Conservation (phyloP, 2,113 vertebrate species). For the Junco hyemalis region DNA sequence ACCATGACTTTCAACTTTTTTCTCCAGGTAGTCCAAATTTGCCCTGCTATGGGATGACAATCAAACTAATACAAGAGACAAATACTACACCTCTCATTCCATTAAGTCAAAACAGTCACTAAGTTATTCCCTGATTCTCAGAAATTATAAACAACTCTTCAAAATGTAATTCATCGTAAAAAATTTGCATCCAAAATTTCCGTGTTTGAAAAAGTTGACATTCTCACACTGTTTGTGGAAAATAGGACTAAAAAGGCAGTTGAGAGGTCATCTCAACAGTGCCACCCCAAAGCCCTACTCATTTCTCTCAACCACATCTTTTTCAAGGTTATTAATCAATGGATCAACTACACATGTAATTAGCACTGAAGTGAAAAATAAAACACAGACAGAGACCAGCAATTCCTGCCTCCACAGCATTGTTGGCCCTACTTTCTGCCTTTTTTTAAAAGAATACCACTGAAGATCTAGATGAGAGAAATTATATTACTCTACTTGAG, state of each 20-base stretch:
- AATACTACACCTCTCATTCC: neutral
- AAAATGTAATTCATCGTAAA: neutral
- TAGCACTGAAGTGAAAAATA: neutral
- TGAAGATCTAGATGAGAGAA: neutral
- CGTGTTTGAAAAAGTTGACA: neutral
- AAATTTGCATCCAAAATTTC: neutral
- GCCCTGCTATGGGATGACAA: neutral
- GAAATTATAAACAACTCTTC: neutral
- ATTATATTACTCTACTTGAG: neutral
- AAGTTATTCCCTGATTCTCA: neutral
- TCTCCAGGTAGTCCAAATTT: neutral
- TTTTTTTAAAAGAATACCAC: neutral
- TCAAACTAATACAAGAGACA: neutral
- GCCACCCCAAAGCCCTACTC: neutral
- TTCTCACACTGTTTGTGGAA: neutral
- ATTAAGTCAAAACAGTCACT: neutral
- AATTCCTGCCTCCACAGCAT: neutral
- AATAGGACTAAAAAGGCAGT: neutral
- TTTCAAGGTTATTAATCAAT: neutral
- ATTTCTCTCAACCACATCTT: neutral
- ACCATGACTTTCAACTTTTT: neutral
- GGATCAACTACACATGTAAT: neutral
- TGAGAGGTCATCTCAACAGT: neutral
- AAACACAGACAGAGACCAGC: neutral
- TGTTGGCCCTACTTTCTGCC: neutral